Evolutionary conservation across 1,140 invertebrate species (phyloP), one percentile per base, ranked within the genome.

Genomic region (Hyposmocoma kahamanoa): DNA sequence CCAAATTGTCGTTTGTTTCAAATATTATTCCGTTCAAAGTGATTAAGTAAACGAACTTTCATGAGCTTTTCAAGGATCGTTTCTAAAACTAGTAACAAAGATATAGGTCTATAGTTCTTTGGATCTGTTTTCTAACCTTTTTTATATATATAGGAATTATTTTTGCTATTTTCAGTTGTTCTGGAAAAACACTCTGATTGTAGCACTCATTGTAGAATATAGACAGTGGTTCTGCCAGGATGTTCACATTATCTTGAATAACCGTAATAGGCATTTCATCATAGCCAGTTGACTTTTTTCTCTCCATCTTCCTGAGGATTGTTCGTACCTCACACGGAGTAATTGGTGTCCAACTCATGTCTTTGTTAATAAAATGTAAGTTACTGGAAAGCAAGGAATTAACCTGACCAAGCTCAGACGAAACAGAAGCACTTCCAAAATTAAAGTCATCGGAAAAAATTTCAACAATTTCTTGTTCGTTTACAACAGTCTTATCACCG

Each of bases 51-150:
- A 22, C 49, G 22, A 32, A 1, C 1, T 26, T 52, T 52, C 9
- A 57, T 41, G 4, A 52, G 4, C 6, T 44, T 52, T 48, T 57
- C 49, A 30, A 48, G 42, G n/a, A 56, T 36, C 38, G 50, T 56
- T 17, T 42, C 42, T 10, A 50, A 22, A 10, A 41, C 45, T 13
- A 44, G 20, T 18, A 56, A 19, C 8, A 50, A 13, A 0, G 44
- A 50, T 17, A 56, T 50, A 2, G 53, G 38, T 38, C 47, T 42
- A 22, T 50, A 51, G 6, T 47, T 56, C 22, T 47, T 22, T 10
- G 48, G 48, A 32, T 51, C 42, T 3, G 1, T 32, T 20, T 32
- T 42, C 9, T 15, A 34, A 10, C 48, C 48, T 42, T 47, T 47
- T 50, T 56, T 56, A 20, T 26, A n/a, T n/a, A 32, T n/a, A 56